Evolutionary conservation across 2,888 invertebrate genomes (phyloP).

Genomic region (Sarcophaga variegata): DNA sequence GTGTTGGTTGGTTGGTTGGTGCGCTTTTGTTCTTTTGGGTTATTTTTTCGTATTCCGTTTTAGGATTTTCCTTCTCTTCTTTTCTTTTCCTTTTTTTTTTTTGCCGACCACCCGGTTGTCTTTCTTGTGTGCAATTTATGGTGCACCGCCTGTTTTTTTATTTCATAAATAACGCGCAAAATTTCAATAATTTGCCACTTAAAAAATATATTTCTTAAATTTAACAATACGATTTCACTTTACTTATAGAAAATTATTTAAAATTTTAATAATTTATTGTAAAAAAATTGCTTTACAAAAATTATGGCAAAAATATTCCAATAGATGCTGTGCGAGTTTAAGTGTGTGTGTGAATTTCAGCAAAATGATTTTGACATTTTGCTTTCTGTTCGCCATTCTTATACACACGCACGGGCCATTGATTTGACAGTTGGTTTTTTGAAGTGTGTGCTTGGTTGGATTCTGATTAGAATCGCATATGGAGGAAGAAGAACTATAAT

Average conservation of each 20-base stretch:
- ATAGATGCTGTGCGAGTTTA: constrained; percentile 37
- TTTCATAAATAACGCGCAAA: constrained; percentile 6
- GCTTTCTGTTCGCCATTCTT: constrained; percentile 8
- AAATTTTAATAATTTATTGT: constrained; percentile 22
- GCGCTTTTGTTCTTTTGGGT: constrained; percentile 16
- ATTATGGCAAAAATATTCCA: constrained; percentile 39
- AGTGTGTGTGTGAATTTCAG: constrained; percentile 21
- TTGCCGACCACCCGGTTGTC: constrained; percentile 60
- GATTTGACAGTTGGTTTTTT: constrained; percentile 25
- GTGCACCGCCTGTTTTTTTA: constrained; percentile 64
- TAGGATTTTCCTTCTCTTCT: constrained; percentile 12
- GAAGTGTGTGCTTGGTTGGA: background rate
- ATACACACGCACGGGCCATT: background rate
- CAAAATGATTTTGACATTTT: constrained; percentile 11
- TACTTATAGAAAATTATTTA: background rate
- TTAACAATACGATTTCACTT: constrained; percentile 37
- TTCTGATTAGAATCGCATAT: background rate
- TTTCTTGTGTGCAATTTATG: constrained; percentile 46
- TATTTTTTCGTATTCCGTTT: constrained; percentile 47
- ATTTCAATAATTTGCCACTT: background rate
- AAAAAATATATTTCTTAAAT: background rate
- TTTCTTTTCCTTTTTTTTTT: constrained; percentile 7
- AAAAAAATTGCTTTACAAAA: constrained; percentile 34
- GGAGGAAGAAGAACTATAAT: background rate
- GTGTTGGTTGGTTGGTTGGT: background rate